phyloP scores from a whole-genome alignment of 2,113 vertebrate genomes.

The Litocranius walleri region DNA sequence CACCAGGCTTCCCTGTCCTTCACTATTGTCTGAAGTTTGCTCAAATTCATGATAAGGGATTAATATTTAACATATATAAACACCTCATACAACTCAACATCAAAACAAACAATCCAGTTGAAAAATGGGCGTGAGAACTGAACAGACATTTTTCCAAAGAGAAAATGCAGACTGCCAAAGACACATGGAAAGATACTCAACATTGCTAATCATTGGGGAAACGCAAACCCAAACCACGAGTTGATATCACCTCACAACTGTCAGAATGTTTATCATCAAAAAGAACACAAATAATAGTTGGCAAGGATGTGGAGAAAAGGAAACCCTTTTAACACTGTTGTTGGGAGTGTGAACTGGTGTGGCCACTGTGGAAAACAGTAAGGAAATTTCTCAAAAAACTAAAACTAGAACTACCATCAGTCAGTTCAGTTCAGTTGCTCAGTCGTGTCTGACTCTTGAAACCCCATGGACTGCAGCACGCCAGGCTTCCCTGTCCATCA shows the following conservation, averaged over 20 bases:
- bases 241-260: background rate
- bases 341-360: background rate
- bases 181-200: background rate
- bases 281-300: background rate
- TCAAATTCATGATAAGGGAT: background rate
- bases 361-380: background rate
- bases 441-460: rapidly evolving
- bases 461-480: background rate
- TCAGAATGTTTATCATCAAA: background rate
- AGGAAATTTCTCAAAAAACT: background rate
- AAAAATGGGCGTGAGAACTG: background rate
- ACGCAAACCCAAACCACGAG: background rate
- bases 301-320: background rate
- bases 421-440: background rate
- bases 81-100: background rate
- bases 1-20: background rate
- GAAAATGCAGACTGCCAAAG: background rate
- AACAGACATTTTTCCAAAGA: background rate
- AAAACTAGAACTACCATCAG: background rate
- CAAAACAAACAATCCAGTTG: background rate
- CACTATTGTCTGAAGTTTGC: background rate
- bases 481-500: background rate
- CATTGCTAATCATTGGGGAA: background rate
- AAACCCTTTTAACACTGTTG: background rate
- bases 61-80: background rate